Base-by-base conservation (phyloP, 2,888 invertebrate species). In the Chymomyza fuscimana region DNA sequence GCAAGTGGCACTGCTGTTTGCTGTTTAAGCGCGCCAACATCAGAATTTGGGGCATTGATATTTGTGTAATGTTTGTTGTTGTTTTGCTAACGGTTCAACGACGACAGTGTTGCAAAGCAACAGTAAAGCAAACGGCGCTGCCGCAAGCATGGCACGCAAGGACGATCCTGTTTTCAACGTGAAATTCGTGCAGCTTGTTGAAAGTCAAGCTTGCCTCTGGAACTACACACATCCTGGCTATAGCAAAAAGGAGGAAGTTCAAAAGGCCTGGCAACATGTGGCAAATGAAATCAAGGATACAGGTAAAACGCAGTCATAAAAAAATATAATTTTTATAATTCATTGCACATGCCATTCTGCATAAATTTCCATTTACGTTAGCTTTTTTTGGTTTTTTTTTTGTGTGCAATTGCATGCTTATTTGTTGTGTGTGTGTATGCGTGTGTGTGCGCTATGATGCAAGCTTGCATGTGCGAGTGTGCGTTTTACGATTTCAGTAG, bases 101-200 rank as follows among this genome's bases (percentile, higher is more conserved):
- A 32, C 61, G 70, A 40, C 71, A 78, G 80, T 79, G 77, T 70
- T 77, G 78, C 25, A 72, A 72, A 74, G 61, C 74, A 68, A 56
- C 54, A 58, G 29, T 1, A 22, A 6, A 25, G 29, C 29, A 54
- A 22, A 69, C 70, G 63, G 63, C 76, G 69, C 52, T 64, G 63
- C 50, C 63, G 66, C 56, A 52, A 67, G 73, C 72, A 90, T 90
- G 87, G 87, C 86, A 40, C 91, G 91, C 78, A 90, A 90, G 89
- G 90, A 90, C 76, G 90, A 90, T 90, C 90, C 90, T 73, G 90
- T 90, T 62, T 90, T 90, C 77, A 90, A 90, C 85, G 90, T 90
- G 66, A 88, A 89, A 72, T 90, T 90, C 72, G 90, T 90, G 77
- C 90, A 90, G 78, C 86, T 90, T 67, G 91, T 90, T 69, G 90